Evolutionary conservation across 2,797 vertebrate genomes (phyloP), one percentile per base, ranked within the genome.

Genomic region (Glossophaga mutica): DNA sequence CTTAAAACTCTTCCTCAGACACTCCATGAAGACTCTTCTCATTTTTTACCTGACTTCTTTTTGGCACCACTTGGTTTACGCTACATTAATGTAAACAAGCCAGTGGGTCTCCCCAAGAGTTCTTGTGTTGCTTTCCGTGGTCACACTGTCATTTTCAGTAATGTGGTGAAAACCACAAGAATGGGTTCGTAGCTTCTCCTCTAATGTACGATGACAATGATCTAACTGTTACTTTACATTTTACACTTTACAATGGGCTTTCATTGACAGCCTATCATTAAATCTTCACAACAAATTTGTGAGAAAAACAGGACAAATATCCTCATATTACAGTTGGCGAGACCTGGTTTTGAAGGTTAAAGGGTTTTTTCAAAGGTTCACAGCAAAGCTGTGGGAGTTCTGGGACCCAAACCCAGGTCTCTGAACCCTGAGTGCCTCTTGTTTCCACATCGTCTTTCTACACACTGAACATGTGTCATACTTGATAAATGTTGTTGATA

Each of bases 231-330:
- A 52, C 50, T 52, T 96, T 74, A 67, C 57, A 16, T 81, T 81
- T 89, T 76, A 46, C 1, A 78, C 62, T 78, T 78, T 73, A 82
- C 44, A 79, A 3, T 52, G 52, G 37, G 59, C 34, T 88, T 90
- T 90, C 67, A 24, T 2, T 57, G 87, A 55, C 73, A 78, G 57
- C 18, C n/a, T 81, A 50, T 57, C 71, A 48, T 48, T 42, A 78
- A 76, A 42, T 87, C 90, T 90, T 95, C 29, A 62, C 42, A 77
- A 79, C 21, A 59, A 86, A 32, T 71, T 85, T 76, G 74, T 76
- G 70, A 82, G 26, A 81, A 94, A 95, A 89, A 89, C 14, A 52
- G 19, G 57, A 82, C 50, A 95, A 78, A 78, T 86, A 83, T 34
- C 55, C 34, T 95, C 74, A 50, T 85, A 85, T 90, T 86, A 82